Evolutionary conservation across 2,113 vertebrate species (phyloP).

Genomic region (Equus przewalskii): DNA sequence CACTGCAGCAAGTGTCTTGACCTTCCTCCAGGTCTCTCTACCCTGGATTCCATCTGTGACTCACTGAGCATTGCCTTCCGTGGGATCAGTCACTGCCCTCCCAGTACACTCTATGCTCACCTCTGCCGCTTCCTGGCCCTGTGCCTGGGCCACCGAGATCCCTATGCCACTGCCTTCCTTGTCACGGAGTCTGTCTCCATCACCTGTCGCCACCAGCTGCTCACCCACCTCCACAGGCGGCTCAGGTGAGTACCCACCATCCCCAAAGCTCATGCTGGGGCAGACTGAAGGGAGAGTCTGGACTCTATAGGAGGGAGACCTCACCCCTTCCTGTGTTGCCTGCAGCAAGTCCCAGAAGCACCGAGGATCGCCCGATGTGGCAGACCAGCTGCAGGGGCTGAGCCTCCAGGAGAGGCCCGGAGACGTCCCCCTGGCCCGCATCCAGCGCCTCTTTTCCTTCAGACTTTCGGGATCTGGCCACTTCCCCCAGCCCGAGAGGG

Average conservation of each 20-base stretch:
- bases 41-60: slow-evolving; percentile 86
- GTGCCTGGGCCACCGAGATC: slow-evolving; percentile 87
- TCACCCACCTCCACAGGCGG: slow-evolving; percentile 89
- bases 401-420: slow-evolving; percentile 85
- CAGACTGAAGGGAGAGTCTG: neutral
- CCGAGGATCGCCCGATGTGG: slow-evolving; percentile 70
- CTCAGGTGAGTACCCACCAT: slow-evolving; percentile 87
- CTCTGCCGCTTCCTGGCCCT: slow-evolving; percentile 92
- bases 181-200: slow-evolving; percentile 92
- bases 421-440: slow-evolving; percentile 82
- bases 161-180: slow-evolving; percentile 90
- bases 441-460: slow-evolving; percentile 92
- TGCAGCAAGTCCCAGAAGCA: slow-evolving; percentile 92
- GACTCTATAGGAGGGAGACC: neutral
- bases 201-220: slow-evolving; percentile 92
- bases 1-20: neutral
- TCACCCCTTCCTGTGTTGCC: neutral
- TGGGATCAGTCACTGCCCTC: slow-evolving; percentile 91
- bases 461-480: slow-evolving; percentile 67
- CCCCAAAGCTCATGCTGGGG: neutral
- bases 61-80: slow-evolving; percentile 89
- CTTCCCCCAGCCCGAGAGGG: slow-evolving; percentile 80
- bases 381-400: slow-evolving; percentile 88
- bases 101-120: slow-evolving; percentile 88
- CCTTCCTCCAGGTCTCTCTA: slow-evolving; percentile 86